These are phyloP conservation scores for Ostrea denselamellosa DNA, from an alignment of 1,140 invertebrate genomes.

Conservation along the genomic window DNA sequence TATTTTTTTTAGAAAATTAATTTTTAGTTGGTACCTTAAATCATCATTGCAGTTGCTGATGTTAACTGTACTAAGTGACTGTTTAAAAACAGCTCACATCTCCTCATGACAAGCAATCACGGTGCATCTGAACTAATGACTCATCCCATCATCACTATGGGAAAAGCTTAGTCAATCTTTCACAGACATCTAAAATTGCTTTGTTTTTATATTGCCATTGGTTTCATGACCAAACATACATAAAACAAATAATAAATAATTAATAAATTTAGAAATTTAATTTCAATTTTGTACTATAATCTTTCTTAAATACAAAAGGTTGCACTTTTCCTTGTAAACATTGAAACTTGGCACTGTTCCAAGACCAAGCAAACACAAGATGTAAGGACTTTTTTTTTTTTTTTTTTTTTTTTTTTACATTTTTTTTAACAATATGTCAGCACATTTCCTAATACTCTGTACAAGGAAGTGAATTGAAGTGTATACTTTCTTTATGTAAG, in stretches of 20 bases:
- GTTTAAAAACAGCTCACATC: no score
- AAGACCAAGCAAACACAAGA: not conserved
- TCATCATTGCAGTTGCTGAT: not conserved
- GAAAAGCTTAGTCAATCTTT: conserved; percentile 26
- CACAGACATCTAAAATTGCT: not conserved
- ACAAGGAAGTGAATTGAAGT: no score
- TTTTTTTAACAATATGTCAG: not conserved
- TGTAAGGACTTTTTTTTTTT: no score
- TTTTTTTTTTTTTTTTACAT: no score
- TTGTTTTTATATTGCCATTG: not conserved
- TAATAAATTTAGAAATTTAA: not conserved
- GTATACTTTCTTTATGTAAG: no score
- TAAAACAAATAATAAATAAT: not conserved
- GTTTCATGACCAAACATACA: not conserved
- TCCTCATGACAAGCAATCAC: conserved; percentile 8
- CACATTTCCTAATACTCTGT: no score
- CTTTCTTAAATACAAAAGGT: not conserved
- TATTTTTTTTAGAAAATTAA: no score
- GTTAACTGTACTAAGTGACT: not conserved
- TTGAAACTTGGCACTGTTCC: conserved; percentile 8
- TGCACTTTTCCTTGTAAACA: conserved; percentile 6
- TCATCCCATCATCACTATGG: conserved; percentile 7
- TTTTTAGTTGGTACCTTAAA: no score
- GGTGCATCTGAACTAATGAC: conserved; percentile 1
- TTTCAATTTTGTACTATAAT: not conserved